Evolutionary conservation across 2,797 vertebrate species (phyloP).

Genomic region (Catharus ustulatus): DNA sequence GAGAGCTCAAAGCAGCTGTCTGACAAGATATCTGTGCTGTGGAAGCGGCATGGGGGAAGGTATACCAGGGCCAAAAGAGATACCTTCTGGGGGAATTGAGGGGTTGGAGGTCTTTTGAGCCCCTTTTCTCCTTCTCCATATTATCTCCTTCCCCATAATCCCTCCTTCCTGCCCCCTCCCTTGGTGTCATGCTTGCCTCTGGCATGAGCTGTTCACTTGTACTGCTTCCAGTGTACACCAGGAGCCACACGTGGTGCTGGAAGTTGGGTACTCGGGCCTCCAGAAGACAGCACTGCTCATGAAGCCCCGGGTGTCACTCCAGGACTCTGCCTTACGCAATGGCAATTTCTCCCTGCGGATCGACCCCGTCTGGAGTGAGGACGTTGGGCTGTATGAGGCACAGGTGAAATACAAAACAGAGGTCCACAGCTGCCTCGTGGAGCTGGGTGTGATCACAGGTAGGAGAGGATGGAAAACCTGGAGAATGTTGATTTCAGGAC

Average conservation of each 20-base stretch:
- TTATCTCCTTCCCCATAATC: not conserved
- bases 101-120: not conserved
- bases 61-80: not conserved
- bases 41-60: slow-evolving; percentile 48
- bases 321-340: slow-evolving; percentile 13
- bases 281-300: slow-evolving; percentile 55
- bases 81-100: not conserved
- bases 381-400: slow-evolving; percentile 66
- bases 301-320: slow-evolving; percentile 58
- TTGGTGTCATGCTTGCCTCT: not conserved
- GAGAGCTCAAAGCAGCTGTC: not conserved
- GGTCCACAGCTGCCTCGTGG: slow-evolving; percentile 28
- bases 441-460: slow-evolving; percentile 71
- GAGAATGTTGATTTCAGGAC: not conserved
- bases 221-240: not conserved
- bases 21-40: slow-evolving; percentile 3
- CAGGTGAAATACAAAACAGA: not conserved
- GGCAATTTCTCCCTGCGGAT: slow-evolving; percentile 77
- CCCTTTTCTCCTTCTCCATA: not conserved
- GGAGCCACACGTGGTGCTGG: slow-evolving; percentile 66
- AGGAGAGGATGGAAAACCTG: slow-evolving; percentile 12
- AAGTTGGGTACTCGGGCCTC: slow-evolving; percentile 54
- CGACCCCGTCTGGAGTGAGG: slow-evolving; percentile 21
- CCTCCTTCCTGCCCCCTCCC: not conserved
- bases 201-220: rapidly evolving